Evolutionary conservation across 1,140 invertebrate species (phyloP), one percentile per base, ranked within the genome.

Genomic region (Lycorma delicatula): DNA sequence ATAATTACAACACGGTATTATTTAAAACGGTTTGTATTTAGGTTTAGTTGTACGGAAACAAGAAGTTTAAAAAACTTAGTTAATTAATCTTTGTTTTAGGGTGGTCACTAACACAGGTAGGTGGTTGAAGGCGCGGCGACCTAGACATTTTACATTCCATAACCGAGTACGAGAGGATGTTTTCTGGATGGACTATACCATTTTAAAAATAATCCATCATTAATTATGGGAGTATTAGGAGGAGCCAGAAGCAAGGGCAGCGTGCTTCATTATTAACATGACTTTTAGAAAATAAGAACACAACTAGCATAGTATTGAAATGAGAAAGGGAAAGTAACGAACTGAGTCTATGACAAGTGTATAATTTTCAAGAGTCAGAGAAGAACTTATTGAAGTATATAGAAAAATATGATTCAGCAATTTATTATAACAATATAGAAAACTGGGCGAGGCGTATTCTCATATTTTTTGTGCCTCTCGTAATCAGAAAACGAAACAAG

Each of bases 381-480:
- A 27, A 47, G 44, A 59, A 59, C 51, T 52, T 59, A 59, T 59
- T 38, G 38, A 54, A 59, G 57, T 59, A 54, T 58, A 58, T 59
- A 59, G 57, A 34, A 53, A 53, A 54, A 59, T 59, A 59, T 59
- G 57, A 59, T 36, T 59, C 57, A 59, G 57, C 57, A 50, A 59
- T 59, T 59, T 59, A 54, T 59, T 36, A 59, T 50, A 59, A 59
- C 51, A 59, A 53, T 54, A 54, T 44, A 41, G 29, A 52, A 31
- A 50, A 23, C 26, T 25, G 41, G 50, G 50, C 49, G 49, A 53
- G 47, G 46, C 28, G 25, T 26, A 18, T 28, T n/a, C 18, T 20
- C 11, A 23, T 44, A n/a, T 53, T 54, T 53, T 54, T 16, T n/a
- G 9, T 20, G 48, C 48, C 46, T 36, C 36, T 53, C 48, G 18